phyloP scores from a whole-genome alignment of 2,113 vertebrate species.

The Meriones unguiculatus region DNA sequence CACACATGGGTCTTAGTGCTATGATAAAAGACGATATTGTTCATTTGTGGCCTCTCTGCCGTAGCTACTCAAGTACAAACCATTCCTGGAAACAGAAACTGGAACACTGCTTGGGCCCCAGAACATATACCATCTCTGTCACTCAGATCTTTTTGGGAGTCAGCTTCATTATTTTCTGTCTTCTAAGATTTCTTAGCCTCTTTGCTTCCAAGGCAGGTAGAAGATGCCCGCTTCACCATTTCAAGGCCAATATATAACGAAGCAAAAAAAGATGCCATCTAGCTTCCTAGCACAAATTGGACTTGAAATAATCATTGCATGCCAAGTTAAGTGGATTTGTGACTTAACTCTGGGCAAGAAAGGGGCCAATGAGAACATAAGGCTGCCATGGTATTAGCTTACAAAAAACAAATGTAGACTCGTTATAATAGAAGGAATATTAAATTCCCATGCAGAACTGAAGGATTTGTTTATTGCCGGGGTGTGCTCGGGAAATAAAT shows the following conservation, averaged over 20 bases:
- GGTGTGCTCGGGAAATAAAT: constrained; percentile 6
- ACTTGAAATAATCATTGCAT: background rate
- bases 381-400: background rate
- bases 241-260: background rate
- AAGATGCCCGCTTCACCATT: background rate
- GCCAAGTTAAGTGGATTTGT: constrained; percentile 15
- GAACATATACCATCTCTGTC: background rate
- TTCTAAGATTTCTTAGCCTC: background rate
- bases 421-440: constrained; percentile 37
- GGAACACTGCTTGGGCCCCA: background rate
- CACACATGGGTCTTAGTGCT: background rate
- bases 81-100: background rate
- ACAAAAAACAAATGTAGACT: constrained; percentile 34
- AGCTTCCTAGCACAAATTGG: background rate
- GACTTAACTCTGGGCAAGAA: constrained; percentile 43
- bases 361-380: background rate
- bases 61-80: background rate
- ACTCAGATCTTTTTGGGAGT: background rate
- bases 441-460: constrained; percentile 18
- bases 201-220: background rate
- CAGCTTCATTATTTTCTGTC: background rate
- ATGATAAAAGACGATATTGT: background rate
- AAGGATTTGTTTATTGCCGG: background rate
- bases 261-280: background rate
- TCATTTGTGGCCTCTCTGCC: background rate